These are phyloP conservation scores for Sebastes hubbsi DNA, from an alignment of 2,797 vertebrate species.

Conservation along the genomic window DNA sequence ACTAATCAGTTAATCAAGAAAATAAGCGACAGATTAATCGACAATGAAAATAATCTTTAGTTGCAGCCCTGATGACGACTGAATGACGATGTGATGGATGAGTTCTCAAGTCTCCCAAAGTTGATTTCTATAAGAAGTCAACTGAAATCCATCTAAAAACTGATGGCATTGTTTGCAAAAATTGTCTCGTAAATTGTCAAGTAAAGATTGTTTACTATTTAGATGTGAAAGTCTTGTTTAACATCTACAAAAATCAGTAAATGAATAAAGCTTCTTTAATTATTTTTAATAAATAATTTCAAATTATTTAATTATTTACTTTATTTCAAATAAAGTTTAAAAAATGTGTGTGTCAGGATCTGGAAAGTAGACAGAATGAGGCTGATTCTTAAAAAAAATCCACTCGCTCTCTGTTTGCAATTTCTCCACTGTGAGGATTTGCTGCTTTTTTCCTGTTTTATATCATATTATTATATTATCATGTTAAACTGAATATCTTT, in stretches of 20 bases:
- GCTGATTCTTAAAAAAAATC: not conserved
- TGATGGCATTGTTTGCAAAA: no score
- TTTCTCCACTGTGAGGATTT: not conserved
- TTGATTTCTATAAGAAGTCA: not conserved
- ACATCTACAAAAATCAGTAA: no score
- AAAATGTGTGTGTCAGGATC: not conserved
- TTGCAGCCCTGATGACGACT: no score
- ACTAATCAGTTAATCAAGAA: no score
- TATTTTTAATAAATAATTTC: no score
- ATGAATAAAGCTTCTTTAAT: not conserved
- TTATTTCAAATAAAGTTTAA: not conserved
- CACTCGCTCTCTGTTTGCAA: not conserved
- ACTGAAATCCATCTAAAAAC: no score
- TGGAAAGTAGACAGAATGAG: not conserved
- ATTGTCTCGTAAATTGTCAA: no score
- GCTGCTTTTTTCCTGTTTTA: not conserved
- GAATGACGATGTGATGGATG: not conserved
- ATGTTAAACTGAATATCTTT: not conserved
- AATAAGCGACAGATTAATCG: no score
- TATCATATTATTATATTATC: not conserved
- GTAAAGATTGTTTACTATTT: no score
- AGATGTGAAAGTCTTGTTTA: no score
- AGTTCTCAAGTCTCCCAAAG: not conserved
- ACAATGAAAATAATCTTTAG: no score
- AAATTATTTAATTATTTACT: no score